Evolutionary conservation across 1,140 invertebrate species (phyloP).

Genomic region (Ganaspis sp.): DNA sequence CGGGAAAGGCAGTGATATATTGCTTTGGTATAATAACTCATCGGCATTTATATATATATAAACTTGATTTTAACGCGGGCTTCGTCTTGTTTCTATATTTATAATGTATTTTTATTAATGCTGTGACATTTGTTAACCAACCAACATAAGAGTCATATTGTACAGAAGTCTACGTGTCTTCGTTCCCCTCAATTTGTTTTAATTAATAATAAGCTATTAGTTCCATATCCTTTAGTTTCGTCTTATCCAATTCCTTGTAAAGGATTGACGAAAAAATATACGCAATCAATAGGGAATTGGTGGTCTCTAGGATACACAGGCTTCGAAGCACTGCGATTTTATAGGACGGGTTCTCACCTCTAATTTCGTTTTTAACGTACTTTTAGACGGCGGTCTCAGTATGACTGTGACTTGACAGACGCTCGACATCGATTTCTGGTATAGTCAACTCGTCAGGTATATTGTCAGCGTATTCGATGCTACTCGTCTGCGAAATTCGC

Average conservation of each 20-base stretch:
- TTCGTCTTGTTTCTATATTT: background rate
- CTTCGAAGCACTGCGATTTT: background rate
- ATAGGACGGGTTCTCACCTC: slow-evolving; percentile 46
- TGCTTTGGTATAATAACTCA: slow-evolving; percentile 52
- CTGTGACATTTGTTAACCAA: background rate
- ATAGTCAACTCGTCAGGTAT: slow-evolving; percentile 90
- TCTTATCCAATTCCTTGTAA: slow-evolving; percentile 16
- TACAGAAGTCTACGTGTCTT: background rate
- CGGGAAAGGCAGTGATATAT: slow-evolving; percentile 73
- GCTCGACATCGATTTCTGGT: slow-evolving; percentile 92
- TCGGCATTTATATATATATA: no score
- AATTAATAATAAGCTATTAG: slow-evolving; percentile 9
- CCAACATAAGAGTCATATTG: background rate
- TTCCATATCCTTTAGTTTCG: slow-evolving; percentile 28
- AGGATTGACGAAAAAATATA: background rate
- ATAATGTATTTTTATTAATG: background rate
- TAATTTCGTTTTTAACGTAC: slow-evolving; percentile 23
- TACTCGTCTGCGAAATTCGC: slow-evolving; percentile 92
- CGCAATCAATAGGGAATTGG: slow-evolving; percentile 6
- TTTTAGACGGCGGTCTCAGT: slow-evolving; percentile 93
- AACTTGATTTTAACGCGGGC: background rate
- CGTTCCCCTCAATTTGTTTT: background rate
- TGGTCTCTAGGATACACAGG: slow-evolving; percentile 21
- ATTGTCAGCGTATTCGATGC: slow-evolving; percentile 93
- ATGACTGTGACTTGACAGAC: slow-evolving; percentile 93